Base-by-base conservation (phyloP, 2,113 vertebrate genomes). In the Ornithorhynchus anatinus region DNA sequence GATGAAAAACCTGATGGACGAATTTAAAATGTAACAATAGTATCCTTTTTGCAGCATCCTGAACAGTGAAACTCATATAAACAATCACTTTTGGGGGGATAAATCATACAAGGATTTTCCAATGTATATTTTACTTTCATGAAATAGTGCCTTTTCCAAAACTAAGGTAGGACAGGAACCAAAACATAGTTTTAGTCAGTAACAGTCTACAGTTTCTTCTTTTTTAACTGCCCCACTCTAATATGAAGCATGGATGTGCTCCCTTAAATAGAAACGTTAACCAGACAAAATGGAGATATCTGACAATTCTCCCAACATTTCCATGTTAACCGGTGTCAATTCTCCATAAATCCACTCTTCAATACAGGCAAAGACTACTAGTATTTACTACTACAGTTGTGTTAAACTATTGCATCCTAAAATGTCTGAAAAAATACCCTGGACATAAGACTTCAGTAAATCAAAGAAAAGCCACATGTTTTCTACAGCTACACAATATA, bases 241-340 rank as follows among this genome's bases (percentile, higher is more conserved):
- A 86, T 52, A 85, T 36, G 78, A 86, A 88, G 75, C 79, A 80
- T 69, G 82, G 86, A 84, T 83, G 22, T 70, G 50, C 40, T 75
- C 61, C 45, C 32, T 51, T 69, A 90, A 89, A 85, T 70, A 86
- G 72, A 81, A 79, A 78, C 72, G 36, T 73, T 85, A 69, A 68
- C 33, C 39, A 79, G 48, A 69, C 13, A 84, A 79, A 77, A 81
- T 78, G 74, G 52, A 35, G 22, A 23, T 81, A 64, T 65, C 67
- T 56, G n/a, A 25, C 25, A n/a, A n/a, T n/a, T n/a, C n/a, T n/a
- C n/a, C n/a, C n/a, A n/a, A n/a, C n/a, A n/a, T n/a, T n/a, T n/a
- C n/a, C 33, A 72, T 15, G 50, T 31, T 35, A n/a, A n/a, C n/a
- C 53, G 72, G 7, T 66, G 53, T 25, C 48, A 37, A 36, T 31